Percentiles rank a stretch among this genome's conserved stretches.
Conservation (phyloP, 2,113 vertebrate genomes). For the Rhinogobius similis region DNA sequence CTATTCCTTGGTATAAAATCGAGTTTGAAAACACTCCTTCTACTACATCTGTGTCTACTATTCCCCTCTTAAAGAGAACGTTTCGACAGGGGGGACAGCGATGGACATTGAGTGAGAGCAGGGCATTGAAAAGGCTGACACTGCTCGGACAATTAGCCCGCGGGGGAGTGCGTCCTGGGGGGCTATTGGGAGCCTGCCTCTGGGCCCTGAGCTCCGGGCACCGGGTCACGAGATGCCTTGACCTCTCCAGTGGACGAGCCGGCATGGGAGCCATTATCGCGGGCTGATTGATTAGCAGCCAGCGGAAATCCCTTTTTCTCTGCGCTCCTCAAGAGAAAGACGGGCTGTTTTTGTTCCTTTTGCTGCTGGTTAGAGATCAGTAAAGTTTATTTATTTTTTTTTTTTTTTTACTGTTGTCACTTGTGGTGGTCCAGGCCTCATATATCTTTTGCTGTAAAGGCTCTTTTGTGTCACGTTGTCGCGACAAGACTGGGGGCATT, state of each 20-base stretch:
- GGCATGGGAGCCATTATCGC: conserved; percentile 82
- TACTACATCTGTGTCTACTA: no score
- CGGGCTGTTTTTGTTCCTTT: conserved; percentile 64
- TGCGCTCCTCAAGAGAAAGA: conserved; percentile 54
- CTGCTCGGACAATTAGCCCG: conserved; percentile 80
- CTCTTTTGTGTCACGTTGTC: background rate
- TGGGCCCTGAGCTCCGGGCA: conserved; percentile 71
- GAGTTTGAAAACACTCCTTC: no score
- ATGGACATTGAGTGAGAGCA: conserved; percentile 9
- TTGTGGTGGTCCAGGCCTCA: conserved; percentile 39
- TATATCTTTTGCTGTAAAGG: conserved; percentile 21
- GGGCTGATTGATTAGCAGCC: conserved; percentile 83
- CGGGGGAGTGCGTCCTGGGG: conserved; percentile 75
- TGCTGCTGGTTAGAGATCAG: conserved; percentile 50
- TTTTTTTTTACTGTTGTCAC: conserved; percentile 29
- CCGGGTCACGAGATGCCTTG: conserved; percentile 80
- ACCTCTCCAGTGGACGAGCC: conserved; percentile 81
- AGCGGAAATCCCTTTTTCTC: conserved; percentile 81
- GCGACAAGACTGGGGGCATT: background rate
- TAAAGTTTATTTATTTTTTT: background rate
- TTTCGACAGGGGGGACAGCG: background rate
- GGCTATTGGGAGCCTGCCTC: conserved; percentile 75
- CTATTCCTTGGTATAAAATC: no score
- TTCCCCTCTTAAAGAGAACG: background rate
- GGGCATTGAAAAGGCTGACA: conserved; percentile 78